Evolutionary conservation across 2,113 vertebrate genomes (phyloP).

Genomic region (Holacanthus passer): DNA sequence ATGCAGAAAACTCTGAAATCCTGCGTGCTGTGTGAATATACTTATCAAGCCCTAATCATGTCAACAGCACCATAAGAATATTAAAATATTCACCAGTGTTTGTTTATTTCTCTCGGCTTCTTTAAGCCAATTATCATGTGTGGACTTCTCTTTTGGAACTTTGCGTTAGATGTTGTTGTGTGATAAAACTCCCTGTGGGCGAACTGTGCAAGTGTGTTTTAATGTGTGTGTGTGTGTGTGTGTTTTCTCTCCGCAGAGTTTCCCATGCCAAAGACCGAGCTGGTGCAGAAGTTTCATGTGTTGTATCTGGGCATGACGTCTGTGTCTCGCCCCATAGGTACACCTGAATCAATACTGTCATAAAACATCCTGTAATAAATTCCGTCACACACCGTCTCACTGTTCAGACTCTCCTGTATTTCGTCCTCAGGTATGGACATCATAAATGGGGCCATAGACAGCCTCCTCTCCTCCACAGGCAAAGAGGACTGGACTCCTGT

Average conservation of each 20-base stretch:
- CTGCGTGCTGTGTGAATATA: slow-evolving; percentile 23
- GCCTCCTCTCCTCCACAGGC: slow-evolving; percentile 87
- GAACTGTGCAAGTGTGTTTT: not conserved
- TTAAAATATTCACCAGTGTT: slow-evolving; percentile 71
- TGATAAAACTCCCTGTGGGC: slow-evolving; percentile 24
- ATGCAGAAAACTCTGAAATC: slow-evolving; percentile 34
- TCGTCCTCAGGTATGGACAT: slow-evolving; percentile 93
- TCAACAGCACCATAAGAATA: slow-evolving; percentile 51
- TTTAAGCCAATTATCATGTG: slow-evolving; percentile 62
- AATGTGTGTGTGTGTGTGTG: slow-evolving; percentile 8
- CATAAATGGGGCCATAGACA: slow-evolving; percentile 95
- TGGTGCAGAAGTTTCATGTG: slow-evolving; percentile 97
- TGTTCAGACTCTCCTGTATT: slow-evolving; percentile 10
- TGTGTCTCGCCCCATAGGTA: slow-evolving; percentile 94
- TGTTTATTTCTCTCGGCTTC: slow-evolving; percentile 67
- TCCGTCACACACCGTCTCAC: too few relatives aligned
- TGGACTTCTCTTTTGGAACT: slow-evolving; percentile 51
- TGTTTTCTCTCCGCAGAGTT: slow-evolving; percentile 89
- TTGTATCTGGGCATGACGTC: slow-evolving; percentile 93
- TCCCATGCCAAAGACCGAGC: slow-evolving; percentile 97
- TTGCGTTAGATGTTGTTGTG: slow-evolving; percentile 49
- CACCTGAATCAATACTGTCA: slow-evolving; percentile 34
- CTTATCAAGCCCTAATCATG: slow-evolving; percentile 55
- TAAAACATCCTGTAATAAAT: not conserved
- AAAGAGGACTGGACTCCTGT: slow-evolving; percentile 95